Conservation (phyloP, 1,140 invertebrate species). For the Branchinecta lynchi region DNA sequence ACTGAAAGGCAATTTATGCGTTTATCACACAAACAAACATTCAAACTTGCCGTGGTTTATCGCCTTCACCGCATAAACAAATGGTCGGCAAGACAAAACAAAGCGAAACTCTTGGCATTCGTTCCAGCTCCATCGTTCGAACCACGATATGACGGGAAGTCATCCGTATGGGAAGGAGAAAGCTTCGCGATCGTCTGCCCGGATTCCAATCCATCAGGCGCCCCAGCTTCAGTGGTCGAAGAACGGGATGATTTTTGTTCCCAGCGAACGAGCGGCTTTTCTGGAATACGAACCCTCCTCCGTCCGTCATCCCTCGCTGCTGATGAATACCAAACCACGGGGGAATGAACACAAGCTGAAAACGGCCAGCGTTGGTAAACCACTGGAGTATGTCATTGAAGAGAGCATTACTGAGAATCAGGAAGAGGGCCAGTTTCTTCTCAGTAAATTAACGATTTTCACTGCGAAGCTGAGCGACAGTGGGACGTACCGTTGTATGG, state of each 20-base stretch:
- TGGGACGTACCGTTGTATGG: background rate
- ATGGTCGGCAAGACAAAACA: too few species aligned
- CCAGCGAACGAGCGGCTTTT: background rate
- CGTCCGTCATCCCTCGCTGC: background rate
- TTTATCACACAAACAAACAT: too few species aligned
- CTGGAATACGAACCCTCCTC: background rate
- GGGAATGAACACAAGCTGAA: background rate
- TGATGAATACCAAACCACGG: background rate
- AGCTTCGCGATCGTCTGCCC: conserved; percentile 17
- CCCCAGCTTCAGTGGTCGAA: conserved; percentile 18
- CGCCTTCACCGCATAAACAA: too few species aligned
- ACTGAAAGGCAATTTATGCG: too few species aligned
- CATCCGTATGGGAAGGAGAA: conserved; percentile 12
- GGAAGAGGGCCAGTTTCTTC: background rate
- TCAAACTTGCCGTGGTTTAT: too few species aligned
- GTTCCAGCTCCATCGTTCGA: conserved; percentile 11
- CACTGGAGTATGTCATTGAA: background rate
- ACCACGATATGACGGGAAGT: conserved; percentile 19
- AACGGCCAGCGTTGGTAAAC: background rate
- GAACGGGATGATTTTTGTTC: conserved; percentile 15
- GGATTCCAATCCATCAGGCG: conserved; percentile 18
- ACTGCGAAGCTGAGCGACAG: background rate
- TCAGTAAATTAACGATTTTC: background rate
- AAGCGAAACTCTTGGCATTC: too few species aligned
- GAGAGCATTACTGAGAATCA: background rate